phyloP scores from a whole-genome alignment of 2,888 invertebrate genomes.

The Incurvaria masculella region DNA sequence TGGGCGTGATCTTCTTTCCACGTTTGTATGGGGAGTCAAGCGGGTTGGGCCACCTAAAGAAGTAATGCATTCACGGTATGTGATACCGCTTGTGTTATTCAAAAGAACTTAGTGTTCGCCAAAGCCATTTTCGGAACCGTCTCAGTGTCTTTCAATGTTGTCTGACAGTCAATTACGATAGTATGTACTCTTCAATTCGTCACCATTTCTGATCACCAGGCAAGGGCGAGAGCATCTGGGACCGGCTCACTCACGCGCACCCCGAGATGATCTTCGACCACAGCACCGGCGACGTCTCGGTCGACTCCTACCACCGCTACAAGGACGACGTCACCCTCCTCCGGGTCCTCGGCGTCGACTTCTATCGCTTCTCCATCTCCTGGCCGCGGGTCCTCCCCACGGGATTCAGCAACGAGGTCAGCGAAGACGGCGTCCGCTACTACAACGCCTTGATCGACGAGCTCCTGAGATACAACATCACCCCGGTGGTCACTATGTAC shows the following conservation, averaged over 20 bases:
- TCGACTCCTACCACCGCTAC: slow-evolving; percentile 64
- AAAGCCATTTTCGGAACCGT: no score
- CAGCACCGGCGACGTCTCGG: slow-evolving; percentile 60
- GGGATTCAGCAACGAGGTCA: slow-evolving; percentile 47
- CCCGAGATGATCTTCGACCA: slow-evolving; percentile 52
- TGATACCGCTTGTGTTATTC: no score
- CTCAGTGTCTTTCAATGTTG: background rate
- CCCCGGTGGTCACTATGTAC: slow-evolving; percentile 61
- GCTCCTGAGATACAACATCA: slow-evolving; percentile 50
- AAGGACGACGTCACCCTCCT: slow-evolving; percentile 58
- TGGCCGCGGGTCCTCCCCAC: slow-evolving; percentile 67
- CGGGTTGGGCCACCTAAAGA: no score
- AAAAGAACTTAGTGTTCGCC: no score
- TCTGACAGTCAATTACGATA: background rate
- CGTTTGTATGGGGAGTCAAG: no score
- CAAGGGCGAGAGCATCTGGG: slow-evolving; percentile 67
- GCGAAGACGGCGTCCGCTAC: slow-evolving; percentile 46
- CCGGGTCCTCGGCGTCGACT: slow-evolving; percentile 50
- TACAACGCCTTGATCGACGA: slow-evolving; percentile 61
- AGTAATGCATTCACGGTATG: no score
- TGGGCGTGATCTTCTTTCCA: no score
- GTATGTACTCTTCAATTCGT: background rate
- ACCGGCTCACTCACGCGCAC: slow-evolving; percentile 55
- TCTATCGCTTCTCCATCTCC: slow-evolving; percentile 61
- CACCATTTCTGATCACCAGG: slow-evolving; percentile 35